Evolutionary conservation across 53 echinoderm and acorn worm species (phyloP).

Genomic region (Arbacia lixula): DNA sequence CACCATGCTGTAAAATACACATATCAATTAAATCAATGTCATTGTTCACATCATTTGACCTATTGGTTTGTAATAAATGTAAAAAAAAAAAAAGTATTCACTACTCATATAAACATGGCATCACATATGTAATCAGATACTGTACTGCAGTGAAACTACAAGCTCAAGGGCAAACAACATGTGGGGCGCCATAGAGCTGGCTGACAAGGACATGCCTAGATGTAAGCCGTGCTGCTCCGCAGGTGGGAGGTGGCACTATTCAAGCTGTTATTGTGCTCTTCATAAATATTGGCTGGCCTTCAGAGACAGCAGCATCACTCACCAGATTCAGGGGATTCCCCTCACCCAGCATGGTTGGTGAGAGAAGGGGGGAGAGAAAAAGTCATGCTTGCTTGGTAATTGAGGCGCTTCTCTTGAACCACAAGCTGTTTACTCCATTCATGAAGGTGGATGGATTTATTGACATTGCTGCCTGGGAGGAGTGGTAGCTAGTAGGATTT

Average conservation of each 20-base stretch:
- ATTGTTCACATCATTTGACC: too few relatives aligned
- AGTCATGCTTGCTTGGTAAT: conserved; percentile 34
- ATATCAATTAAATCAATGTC: too few relatives aligned
- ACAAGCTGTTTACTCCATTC: conserved; percentile 39
- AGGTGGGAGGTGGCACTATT: conserved; percentile 46
- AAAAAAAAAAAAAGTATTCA: too few relatives aligned
- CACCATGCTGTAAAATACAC: too few relatives aligned
- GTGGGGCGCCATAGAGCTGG: neutral
- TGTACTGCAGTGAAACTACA: too few relatives aligned
- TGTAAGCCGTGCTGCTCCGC: neutral
- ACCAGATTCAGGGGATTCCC: conserved; percentile 36
- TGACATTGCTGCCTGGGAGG: too few relatives aligned
- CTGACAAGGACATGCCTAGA: neutral
- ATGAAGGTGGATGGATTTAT: too few relatives aligned
- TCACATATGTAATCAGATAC: too few relatives aligned
- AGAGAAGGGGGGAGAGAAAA: neutral
- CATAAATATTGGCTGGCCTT: conserved; percentile 57
- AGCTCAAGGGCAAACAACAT: conserved; percentile 1
- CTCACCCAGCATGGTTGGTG: neutral
- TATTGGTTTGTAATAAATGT: too few relatives aligned
- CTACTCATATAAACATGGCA: too few relatives aligned
- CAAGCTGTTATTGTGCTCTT: conserved; percentile 50
- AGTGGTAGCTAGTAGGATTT: too few relatives aligned
- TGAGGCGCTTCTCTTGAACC: conserved; percentile 13
- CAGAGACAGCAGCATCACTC: conserved; percentile 26